phyloP scores from a whole-genome alignment of 2,113 vertebrate species.

The Butorides virescens region DNA sequence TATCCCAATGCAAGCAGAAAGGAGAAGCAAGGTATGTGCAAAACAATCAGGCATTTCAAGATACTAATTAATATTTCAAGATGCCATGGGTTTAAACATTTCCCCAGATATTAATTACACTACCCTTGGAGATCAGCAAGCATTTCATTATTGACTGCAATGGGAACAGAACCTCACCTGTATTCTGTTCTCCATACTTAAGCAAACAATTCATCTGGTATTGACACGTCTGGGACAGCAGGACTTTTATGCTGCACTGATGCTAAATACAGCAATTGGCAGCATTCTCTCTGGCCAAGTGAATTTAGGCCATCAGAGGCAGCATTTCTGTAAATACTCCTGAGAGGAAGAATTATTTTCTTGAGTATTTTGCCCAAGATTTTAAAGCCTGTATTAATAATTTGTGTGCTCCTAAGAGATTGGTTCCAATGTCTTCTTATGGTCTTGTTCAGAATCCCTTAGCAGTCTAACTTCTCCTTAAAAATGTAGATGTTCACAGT shows the following conservation, averaged over 20 bases:
- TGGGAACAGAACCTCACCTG: background rate
- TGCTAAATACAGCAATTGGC: slow-evolving; percentile 34
- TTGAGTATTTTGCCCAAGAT: background rate
- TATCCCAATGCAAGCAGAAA: background rate
- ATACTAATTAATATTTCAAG: slow-evolving; percentile 17
- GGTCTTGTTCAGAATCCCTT: background rate
- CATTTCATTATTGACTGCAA: slow-evolving; percentile 1
- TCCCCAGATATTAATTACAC: background rate
- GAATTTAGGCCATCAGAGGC: background rate
- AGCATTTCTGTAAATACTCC: background rate
- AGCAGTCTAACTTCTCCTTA: background rate
- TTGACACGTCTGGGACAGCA: slow-evolving; percentile 28
- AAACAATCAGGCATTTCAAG: background rate
- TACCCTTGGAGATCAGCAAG: background rate
- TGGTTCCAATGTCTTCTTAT: background rate
- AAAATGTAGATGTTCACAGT: background rate
- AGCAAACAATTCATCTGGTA: slow-evolving; percentile 22
- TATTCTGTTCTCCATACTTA: background rate
- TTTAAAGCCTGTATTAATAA: background rate
- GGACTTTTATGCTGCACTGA: slow-evolving; percentile 8
- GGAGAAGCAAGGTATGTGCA: background rate
- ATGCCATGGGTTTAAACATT: background rate
- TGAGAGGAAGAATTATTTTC: slow-evolving; percentile 14
- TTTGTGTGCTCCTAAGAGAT: background rate
- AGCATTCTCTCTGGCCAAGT: background rate